These are phyloP conservation scores for Cydia amplana DNA, from an alignment of 1,140 invertebrate genomes.

Conservation along the genomic window DNA sequence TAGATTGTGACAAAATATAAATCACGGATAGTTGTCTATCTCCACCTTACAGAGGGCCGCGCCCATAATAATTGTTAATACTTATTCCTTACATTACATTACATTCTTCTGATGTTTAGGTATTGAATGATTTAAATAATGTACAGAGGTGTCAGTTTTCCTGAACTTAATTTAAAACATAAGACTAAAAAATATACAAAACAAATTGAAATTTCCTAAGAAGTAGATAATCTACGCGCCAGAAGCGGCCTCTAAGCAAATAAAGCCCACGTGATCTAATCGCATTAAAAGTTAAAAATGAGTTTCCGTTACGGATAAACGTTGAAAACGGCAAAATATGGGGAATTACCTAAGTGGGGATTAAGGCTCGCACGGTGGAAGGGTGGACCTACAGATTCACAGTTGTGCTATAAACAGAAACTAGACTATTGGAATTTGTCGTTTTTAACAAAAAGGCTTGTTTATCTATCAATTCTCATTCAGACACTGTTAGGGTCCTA, in stretches of 20 bases:
- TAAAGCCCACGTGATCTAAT: slow-evolving; percentile 37
- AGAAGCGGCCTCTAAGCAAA: slow-evolving; percentile 9
- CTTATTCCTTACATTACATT: too few relatives aligned
- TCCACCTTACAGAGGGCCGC: too few relatives aligned
- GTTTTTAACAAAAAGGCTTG: neutral
- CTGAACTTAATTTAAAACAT: too few relatives aligned
- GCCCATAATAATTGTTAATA: too few relatives aligned
- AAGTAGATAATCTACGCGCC: neutral
- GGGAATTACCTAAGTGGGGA: slow-evolving; percentile 58
- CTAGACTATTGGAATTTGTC: neutral
- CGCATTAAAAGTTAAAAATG: slow-evolving; percentile 48
- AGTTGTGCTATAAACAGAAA: neutral
- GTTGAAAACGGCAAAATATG: slow-evolving; percentile 56
- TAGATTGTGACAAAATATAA: too few relatives aligned
- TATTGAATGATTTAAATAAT: too few relatives aligned
- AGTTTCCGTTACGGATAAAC: slow-evolving; percentile 50
- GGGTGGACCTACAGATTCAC: slow-evolving; percentile 54
- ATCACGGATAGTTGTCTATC: too few relatives aligned
- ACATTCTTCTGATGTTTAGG: too few relatives aligned
- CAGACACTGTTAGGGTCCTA: too few relatives aligned
- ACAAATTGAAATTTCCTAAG: neutral
- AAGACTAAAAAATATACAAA: neutral
- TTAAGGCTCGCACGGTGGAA: slow-evolving; percentile 54
- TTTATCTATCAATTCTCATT: too few relatives aligned
- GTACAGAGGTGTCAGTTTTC: too few relatives aligned